Percentiles rank a stretch among this genome's conserved stretches.
These are phyloP conservation scores for Syrista parreyssii DNA, from an alignment of 2,888 invertebrate species.

Conservation along the genomic window DNA sequence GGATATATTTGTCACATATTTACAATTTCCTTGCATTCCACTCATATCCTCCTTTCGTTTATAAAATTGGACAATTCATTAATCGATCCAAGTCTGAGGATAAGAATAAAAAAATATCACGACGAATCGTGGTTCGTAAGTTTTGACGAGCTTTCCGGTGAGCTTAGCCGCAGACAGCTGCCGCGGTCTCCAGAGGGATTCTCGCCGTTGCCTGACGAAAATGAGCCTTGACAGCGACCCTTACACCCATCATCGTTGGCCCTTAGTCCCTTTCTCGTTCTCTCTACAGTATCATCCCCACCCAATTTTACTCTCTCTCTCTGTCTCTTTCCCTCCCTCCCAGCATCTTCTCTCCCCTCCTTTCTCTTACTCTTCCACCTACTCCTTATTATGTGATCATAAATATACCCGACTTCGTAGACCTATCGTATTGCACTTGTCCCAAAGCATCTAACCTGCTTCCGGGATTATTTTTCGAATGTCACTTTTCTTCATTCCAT, in stretches of 20 bases:
- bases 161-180: constrained; percentile 60
- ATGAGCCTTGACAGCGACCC: constrained; percentile 60
- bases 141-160: constrained; percentile 50
- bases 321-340: constrained; percentile 2
- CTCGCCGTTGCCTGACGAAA: constrained; percentile 55
- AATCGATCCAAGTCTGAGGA: neutral
- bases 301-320: neutral
- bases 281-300: constrained; percentile 11
- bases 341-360: constrained; percentile 9
- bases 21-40: neutral
- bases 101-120: neutral
- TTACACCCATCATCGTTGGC: constrained; percentile 63
- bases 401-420: constrained; percentile 32
- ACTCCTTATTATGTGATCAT: constrained; percentile 37
- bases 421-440: constrained; percentile 37
- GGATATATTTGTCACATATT: neutral
- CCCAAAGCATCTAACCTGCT: constrained; percentile 25
- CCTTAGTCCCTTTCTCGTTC: constrained; percentile 33
- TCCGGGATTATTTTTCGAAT: neutral
- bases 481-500: neutral
- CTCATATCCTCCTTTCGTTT: neutral
- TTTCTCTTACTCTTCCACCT: constrained; percentile 2
- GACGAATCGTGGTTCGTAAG: constrained; percentile 13
- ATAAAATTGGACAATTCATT: neutral
- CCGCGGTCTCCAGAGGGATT: constrained; percentile 53